Conservation (phyloP, 1,140 invertebrate species). For the Vanessa atalanta region DNA sequence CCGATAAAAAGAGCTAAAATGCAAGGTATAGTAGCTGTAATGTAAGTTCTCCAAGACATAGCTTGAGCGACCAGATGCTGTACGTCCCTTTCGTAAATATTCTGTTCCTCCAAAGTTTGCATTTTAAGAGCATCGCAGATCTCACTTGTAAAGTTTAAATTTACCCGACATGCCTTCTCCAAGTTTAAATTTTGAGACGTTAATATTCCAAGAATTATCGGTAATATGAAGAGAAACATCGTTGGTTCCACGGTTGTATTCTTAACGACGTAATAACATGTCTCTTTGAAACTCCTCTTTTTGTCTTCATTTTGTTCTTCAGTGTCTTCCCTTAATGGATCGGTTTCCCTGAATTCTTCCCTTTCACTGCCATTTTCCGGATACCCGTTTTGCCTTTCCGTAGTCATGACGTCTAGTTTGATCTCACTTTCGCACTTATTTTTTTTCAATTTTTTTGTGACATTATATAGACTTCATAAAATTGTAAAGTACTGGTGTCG, state of each 20-base stretch:
- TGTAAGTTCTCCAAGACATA: constrained; percentile 56
- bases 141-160: constrained; percentile 64
- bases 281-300: constrained; percentile 45
- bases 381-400: constrained; percentile 5
- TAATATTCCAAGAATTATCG: constrained; percentile 49
- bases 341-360: constrained; percentile 53
- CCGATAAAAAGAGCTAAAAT: constrained; percentile 83
- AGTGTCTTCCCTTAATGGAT: constrained; percentile 53
- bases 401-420: constrained; percentile 11
- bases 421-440: background rate
- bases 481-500: background rate
- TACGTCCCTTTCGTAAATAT: constrained; percentile 60
- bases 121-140: constrained; percentile 61
- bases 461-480: constrained; percentile 7
- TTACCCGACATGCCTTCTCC: constrained; percentile 71
- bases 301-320: constrained; percentile 31
- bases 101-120: constrained; percentile 54
- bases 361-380: constrained; percentile 30
- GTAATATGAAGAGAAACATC: constrained; percentile 54
- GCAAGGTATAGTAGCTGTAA: constrained; percentile 77
- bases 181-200: constrained; percentile 66
- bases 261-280: constrained; percentile 36
- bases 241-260: constrained; percentile 70
- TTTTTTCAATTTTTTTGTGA: background rate
- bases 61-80: constrained; percentile 57